phyloP scores from a whole-genome alignment of 2,113 vertebrate species.

The Odobenus rosmarus region DNA sequence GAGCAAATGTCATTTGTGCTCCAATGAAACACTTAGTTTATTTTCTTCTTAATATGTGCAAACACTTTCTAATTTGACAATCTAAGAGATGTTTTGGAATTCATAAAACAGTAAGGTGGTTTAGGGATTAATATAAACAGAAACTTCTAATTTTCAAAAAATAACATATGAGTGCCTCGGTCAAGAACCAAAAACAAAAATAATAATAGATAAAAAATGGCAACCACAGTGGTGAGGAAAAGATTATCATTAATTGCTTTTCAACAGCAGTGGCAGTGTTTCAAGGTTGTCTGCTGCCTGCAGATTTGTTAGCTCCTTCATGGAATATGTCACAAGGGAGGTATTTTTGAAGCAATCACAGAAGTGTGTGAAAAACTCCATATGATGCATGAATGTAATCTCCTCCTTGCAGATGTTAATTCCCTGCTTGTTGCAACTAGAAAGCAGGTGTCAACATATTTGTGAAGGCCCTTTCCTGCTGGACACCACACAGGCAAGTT shows the following conservation, averaged over 20 bases:
- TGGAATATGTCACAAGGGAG: constrained; percentile 69
- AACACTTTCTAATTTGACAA: neutral
- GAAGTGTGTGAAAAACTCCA: constrained; percentile 37
- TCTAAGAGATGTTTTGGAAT: constrained; percentile 40
- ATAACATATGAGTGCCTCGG: neutral
- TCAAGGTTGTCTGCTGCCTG: constrained; percentile 76
- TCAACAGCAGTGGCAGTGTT: constrained; percentile 63
- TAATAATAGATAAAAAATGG: neutral
- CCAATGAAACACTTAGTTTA: neutral
- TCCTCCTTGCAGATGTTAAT: constrained; percentile 74
- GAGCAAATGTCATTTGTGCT: constrained; percentile 1
- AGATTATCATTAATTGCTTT: constrained; percentile 77
- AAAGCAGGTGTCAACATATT: neutral
- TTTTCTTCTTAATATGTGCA: neutral
- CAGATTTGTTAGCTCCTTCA: constrained; percentile 70
- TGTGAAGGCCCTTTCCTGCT: constrained; percentile 25
- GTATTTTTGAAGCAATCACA: constrained; percentile 74
- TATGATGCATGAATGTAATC: constrained; percentile 79
- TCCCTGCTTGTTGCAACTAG: constrained; percentile 24
- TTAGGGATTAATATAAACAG: constrained; percentile 6
- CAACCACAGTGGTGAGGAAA: neutral
- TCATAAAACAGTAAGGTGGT: constrained; percentile 13
- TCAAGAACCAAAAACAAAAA: neutral
- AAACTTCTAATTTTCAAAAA: constrained; percentile 49
- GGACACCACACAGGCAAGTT: neutral